These are phyloP conservation scores for Macroteleia sp. DNA, from an alignment of 2,888 invertebrate species.

Conservation along the genomic window DNA sequence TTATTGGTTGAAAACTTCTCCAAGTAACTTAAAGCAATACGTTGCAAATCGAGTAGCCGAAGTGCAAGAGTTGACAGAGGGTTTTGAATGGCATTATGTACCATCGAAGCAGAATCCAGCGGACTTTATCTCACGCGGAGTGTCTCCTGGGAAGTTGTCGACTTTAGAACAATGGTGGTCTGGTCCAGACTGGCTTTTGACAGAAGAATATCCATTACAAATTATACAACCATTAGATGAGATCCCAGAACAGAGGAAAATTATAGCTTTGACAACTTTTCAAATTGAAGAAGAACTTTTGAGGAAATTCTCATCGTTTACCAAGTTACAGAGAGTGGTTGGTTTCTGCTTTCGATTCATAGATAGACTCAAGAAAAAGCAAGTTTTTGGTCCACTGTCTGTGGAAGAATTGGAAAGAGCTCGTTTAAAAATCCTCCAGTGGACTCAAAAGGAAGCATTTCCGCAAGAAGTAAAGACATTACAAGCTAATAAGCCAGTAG, in stretches of 20 bases:
- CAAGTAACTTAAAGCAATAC: slow-evolving; percentile 12
- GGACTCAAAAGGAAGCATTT: no score
- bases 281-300: not conserved
- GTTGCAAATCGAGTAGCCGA: slow-evolving; percentile 9
- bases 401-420: no score
- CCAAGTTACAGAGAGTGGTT: not conserved
- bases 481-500: no score
- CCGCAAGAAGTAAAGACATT: no score
- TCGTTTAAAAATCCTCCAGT: no score
- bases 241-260: not conserved
- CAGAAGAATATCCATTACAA: not conserved
- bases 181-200: not conserved
- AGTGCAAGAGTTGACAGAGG: not conserved
- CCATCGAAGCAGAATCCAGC: slow-evolving; percentile 5
- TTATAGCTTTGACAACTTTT: not conserved
- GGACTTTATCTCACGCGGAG: not conserved
- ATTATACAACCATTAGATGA: not conserved
- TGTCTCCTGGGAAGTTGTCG: not conserved
- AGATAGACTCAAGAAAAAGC: no score
- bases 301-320: slow-evolving; percentile 2
- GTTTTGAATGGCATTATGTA: slow-evolving; percentile 4
- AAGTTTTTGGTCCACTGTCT: no score
- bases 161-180: slow-evolving; percentile 1
- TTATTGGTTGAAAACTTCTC: slow-evolving; percentile 33
- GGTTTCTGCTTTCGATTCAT: slow-evolving; percentile 10